A percentile compares a stretch with the other conserved stretches of the same genome.
Evolutionary conservation across 2,113 vertebrate genomes (phyloP).

Genomic region (Tamias sibiricus): DNA sequence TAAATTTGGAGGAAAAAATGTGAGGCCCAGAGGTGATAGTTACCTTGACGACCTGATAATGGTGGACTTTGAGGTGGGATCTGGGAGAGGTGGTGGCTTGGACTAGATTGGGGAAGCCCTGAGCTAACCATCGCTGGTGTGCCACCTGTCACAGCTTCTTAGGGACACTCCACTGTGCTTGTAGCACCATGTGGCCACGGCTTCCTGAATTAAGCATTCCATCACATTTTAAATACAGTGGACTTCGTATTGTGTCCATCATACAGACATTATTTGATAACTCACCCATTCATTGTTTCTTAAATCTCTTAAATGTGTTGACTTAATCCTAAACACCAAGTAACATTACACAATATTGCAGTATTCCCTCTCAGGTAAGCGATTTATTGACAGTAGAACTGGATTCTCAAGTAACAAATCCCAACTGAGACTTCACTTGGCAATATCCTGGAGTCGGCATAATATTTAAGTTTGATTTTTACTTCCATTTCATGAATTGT

Average conservation of each 20-base stretch:
- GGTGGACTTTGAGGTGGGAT: neutral
- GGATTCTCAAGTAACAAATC: slow-evolving; percentile 34
- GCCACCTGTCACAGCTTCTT: neutral
- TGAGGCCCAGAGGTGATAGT: neutral
- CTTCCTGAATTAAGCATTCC: neutral
- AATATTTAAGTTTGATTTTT: neutral
- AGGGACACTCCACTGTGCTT: neutral
- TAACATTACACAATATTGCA: neutral
- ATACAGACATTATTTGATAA: neutral
- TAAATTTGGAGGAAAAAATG: neutral
- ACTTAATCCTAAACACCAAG: neutral
- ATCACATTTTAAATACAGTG: slow-evolving; percentile 11
- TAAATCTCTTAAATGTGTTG: slow-evolving; percentile 3
- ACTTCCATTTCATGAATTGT: neutral
- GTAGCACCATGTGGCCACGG: neutral
- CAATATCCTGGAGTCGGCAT: neutral
- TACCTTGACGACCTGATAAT: neutral
- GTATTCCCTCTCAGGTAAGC: slow-evolving; percentile 24
- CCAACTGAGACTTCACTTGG: neutral
- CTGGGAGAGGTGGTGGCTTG: neutral
- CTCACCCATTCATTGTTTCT: neutral
- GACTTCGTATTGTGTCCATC: neutral
- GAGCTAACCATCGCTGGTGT: neutral
- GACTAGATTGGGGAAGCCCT: neutral
- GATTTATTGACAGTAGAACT: neutral